Conservation (phyloP, 2,888 invertebrate genomes). For the Ennomos quercinarius region DNA sequence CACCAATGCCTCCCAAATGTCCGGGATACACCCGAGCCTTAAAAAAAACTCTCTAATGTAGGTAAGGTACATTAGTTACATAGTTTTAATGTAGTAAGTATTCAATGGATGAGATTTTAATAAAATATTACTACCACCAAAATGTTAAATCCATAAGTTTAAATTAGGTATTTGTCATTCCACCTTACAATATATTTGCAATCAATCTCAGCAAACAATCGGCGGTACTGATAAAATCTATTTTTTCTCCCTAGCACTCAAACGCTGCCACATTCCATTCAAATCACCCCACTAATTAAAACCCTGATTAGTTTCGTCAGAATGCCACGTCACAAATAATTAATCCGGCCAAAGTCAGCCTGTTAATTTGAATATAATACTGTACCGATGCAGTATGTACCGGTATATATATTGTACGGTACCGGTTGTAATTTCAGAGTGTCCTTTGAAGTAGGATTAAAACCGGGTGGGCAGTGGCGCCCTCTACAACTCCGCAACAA, state of each 20-base stretch:
- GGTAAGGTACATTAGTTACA: too few relatives aligned
- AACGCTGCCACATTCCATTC: conserved; percentile 25
- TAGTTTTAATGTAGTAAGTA: too few relatives aligned
- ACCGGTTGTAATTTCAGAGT: conserved; percentile 67
- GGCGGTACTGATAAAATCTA: too few relatives aligned
- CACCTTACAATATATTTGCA: too few relatives aligned
- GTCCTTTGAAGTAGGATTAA: conserved; percentile 83
- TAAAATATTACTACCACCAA: too few relatives aligned
- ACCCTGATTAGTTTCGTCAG: conserved; percentile 39
- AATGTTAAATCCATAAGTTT: too few relatives aligned
- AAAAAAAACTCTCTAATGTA: too few relatives aligned
- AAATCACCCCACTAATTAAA: conserved; percentile 42
- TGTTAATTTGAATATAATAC: conserved; percentile 60
- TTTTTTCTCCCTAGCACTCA: conserved; percentile 1
- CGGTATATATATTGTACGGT: conserved; percentile 18
- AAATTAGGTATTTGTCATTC: too few relatives aligned
- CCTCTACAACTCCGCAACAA: conserved; percentile 53
- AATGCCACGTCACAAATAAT: conserved; percentile 51
- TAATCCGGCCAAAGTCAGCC: conserved; percentile 52
- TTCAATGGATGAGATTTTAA: too few relatives aligned
- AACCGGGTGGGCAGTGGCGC: conserved; percentile 53
- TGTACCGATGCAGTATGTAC: conserved; percentile 13
- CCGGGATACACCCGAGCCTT: too few relatives aligned
- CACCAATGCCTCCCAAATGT: too few relatives aligned
- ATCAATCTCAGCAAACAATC: too few relatives aligned